A percentile compares a stretch with the other conserved stretches of the same genome.
phyloP scores from a whole-genome alignment of 2,113 vertebrate species.

The Cyprinodon brontotheroides region DNA sequence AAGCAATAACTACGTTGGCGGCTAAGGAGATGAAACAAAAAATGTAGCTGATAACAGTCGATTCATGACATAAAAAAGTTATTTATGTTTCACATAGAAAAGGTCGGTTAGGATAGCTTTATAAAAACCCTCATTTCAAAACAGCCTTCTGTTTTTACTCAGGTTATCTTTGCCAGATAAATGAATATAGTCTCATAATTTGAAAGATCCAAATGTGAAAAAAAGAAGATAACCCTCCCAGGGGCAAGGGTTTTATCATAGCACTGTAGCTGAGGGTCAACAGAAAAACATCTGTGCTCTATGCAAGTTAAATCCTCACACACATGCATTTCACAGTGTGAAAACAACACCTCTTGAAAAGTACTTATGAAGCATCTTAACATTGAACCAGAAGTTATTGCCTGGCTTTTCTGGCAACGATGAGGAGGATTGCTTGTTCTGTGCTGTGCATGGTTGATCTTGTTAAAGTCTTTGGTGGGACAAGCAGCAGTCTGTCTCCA shows the following conservation, averaged over 20 bases:
- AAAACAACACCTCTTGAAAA: conserved; percentile 31
- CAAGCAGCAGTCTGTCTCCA: conserved; percentile 42
- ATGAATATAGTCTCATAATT: background rate
- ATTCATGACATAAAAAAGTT: too few species aligned
- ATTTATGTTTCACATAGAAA: too few species aligned
- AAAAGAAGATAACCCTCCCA: background rate
- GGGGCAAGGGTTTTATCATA: conserved; percentile 4
- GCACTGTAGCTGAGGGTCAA: conserved; percentile 25
- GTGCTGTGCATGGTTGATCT: conserved; percentile 49
- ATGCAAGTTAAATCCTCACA: conserved; percentile 30
- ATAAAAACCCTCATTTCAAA: background rate
- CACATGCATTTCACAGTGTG: conserved; percentile 30
- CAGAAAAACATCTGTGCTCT: conserved; percentile 37
- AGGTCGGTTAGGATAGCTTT: background rate
- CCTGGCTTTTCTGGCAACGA: conserved; percentile 38
- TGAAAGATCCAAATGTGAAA: background rate
- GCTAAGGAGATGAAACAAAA: too few species aligned
- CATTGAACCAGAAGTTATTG: conserved; percentile 61
- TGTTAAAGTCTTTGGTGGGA: conserved; percentile 79
- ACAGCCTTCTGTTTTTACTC: background rate
- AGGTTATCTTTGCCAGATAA: background rate
- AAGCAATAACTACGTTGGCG: background rate
- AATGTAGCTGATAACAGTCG: too few species aligned
- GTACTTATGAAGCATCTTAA: conserved; percentile 48
- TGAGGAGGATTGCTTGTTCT: conserved; percentile 49